Percentiles rank a stretch among this genome's conserved stretches.
These are phyloP conservation scores for Neoniphon sammara DNA, from an alignment of 2,797 vertebrate genomes.

Conservation along the genomic window DNA sequence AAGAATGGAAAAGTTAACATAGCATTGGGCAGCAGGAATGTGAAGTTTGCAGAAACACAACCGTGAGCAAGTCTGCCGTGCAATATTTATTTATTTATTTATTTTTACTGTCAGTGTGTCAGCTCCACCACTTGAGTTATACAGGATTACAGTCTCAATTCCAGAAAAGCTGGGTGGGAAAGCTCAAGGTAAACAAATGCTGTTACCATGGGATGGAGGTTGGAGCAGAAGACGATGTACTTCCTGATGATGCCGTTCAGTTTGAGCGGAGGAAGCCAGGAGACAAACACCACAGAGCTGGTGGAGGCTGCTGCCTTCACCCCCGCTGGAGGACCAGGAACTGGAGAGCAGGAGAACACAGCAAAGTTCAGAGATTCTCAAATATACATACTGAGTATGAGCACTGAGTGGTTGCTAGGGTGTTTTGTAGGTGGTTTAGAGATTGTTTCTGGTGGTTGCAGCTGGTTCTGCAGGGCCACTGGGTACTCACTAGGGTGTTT, in stretches of 20 bases:
- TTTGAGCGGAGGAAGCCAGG: slow-evolving; percentile 97
- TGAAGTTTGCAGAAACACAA: not conserved
- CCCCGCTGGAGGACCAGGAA: slow-evolving; percentile 95
- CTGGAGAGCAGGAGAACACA: slow-evolving; percentile 70
- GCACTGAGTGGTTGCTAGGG: too few relatives aligned
- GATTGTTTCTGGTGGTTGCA: too few relatives aligned
- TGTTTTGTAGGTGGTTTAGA: too few relatives aligned
- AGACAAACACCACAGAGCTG: slow-evolving; percentile 93
- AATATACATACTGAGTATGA: not conserved
- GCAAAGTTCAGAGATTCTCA: not conserved
- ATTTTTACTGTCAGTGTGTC: too few relatives aligned
- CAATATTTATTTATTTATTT: too few relatives aligned
- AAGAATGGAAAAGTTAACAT: slow-evolving; percentile 50
- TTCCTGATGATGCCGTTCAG: slow-evolving; percentile 97
- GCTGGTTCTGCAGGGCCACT: too few relatives aligned
- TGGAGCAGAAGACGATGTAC: slow-evolving; percentile 98
- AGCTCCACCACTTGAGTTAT: not conserved
- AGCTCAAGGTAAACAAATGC: slow-evolving; percentile 68
- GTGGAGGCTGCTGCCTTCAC: slow-evolving; percentile 96
- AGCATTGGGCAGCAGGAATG: slow-evolving; percentile 29
- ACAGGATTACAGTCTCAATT: not conserved
- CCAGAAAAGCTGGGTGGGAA: not conserved
- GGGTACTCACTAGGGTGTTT: too few relatives aligned
- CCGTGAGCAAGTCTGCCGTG: too few relatives aligned
- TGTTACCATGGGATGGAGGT: slow-evolving; percentile 94